Percentiles rank a stretch among this genome's conserved stretches.
Conservation (phyloP, 2,113 vertebrate genomes). For the Gymnocephalus cernua region DNA sequence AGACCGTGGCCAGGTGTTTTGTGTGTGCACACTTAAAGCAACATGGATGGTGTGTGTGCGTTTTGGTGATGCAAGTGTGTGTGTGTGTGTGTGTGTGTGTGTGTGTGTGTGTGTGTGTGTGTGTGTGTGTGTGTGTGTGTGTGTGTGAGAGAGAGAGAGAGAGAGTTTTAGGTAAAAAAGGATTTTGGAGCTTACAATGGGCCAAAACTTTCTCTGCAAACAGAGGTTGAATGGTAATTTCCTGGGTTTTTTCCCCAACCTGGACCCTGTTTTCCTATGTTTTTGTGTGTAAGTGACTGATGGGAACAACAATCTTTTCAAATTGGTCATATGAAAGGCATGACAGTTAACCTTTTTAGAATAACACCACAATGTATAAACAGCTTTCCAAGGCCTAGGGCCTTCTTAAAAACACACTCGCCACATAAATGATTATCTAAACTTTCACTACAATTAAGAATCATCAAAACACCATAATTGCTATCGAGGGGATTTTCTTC, state of each 20-base stretch:
- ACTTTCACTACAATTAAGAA: slow-evolving; percentile 65
- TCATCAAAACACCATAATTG: slow-evolving; percentile 51
- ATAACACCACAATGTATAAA: slow-evolving; percentile 1
- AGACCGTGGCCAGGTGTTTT: slow-evolving; percentile 54
- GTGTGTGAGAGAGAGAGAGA: no score
- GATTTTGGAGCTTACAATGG: not conserved
- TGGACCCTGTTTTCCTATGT: no score
- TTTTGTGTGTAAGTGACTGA: no score
- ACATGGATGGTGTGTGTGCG: not conserved
- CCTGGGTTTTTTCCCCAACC: rapidly evolving
- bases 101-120: no score
- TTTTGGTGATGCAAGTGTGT: not conserved
- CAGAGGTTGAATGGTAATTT: not conserved
- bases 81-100: no score
- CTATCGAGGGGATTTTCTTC: slow-evolving; percentile 57
- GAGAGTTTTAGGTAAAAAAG: not conserved
- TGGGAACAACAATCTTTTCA: no score
- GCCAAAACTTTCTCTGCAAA: not conserved
- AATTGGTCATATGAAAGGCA: not conserved
- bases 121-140: no score
- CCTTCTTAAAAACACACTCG: slow-evolving; percentile 17
- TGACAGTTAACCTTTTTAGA: slow-evolving; percentile 14
- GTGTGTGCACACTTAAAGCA: not conserved
- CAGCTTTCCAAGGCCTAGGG: slow-evolving; percentile 13
- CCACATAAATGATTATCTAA: slow-evolving; percentile 56